Conservation (phyloP, 2,797 vertebrate species). For the Coilia nasus region DNA sequence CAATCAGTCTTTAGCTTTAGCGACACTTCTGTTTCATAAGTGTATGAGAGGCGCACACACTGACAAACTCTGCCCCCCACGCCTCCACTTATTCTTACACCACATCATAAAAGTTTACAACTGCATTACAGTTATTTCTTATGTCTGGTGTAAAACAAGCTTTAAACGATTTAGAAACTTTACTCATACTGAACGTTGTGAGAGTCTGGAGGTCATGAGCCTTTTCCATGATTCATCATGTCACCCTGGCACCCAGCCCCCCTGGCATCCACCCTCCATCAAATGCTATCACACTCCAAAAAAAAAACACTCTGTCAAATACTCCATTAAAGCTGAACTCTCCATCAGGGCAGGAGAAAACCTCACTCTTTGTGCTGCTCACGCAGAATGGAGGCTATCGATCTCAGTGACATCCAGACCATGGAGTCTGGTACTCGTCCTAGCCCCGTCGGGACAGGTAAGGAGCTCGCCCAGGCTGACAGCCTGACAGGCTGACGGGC, state of each 20-base stretch:
- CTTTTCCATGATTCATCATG: not conserved
- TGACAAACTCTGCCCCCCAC: no score
- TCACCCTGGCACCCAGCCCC: not conserved
- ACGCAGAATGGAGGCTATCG: not conserved
- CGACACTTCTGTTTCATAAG: no score
- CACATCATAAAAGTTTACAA: no score
- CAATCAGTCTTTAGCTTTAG: no score
- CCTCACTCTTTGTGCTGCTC: not conserved
- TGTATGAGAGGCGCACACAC: no score
- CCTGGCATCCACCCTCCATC: no score
- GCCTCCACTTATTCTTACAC: no score
- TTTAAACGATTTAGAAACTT: no score
- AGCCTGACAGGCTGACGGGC: no score
- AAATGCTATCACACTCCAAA: not conserved
- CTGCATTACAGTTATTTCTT: no score
- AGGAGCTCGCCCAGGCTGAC: not conserved
- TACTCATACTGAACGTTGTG: not conserved
- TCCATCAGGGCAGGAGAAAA: not conserved
- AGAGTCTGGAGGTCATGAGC: not conserved
- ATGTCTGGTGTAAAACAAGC: no score
- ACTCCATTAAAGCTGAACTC: not conserved
- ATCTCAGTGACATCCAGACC: not conserved
- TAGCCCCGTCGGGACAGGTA: not conserved
- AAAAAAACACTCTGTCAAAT: not conserved
- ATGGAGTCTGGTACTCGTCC: not conserved